These are phyloP conservation scores for Aptenodytes patagonicus DNA, from an alignment of 2,113 vertebrate species.

Conservation along the genomic window DNA sequence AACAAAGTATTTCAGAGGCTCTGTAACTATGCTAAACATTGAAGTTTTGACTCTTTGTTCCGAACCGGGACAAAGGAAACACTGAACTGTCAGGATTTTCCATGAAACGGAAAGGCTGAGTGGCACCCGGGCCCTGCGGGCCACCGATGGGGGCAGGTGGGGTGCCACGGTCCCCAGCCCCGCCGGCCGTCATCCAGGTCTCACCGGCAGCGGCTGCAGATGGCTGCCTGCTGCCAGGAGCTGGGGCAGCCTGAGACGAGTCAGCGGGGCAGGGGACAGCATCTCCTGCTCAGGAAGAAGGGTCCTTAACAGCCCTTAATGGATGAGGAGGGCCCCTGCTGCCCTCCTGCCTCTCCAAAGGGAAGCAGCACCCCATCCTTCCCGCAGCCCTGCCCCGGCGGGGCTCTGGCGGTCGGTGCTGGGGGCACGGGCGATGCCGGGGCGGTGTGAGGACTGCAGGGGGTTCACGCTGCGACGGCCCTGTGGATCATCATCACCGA, in stretches of 20 bases:
- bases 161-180: neutral
- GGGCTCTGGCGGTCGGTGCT: fast-evolving
- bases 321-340: no score
- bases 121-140: fast-evolving
- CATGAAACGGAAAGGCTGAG: neutral
- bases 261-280: neutral
- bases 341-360: neutral
- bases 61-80: neutral
- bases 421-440: neutral
- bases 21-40: neutral
- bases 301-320: neutral
- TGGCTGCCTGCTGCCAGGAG: neutral
- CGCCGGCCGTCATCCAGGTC: fast-evolving
- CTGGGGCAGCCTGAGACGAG: fast-evolving
- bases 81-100: neutral
- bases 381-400: fast-evolving
- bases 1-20: neutral
- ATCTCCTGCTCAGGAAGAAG: neutral
- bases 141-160: neutral
- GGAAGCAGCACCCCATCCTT: neutral
- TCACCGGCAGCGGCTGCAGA: neutral
- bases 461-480: fast-evolving
- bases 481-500: neutral
- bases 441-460: fast-evolving
- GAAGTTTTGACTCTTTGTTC: neutral